Evolutionary conservation across 2,888 invertebrate species (phyloP).

Genomic region (Didymodactylos carnosus): DNA sequence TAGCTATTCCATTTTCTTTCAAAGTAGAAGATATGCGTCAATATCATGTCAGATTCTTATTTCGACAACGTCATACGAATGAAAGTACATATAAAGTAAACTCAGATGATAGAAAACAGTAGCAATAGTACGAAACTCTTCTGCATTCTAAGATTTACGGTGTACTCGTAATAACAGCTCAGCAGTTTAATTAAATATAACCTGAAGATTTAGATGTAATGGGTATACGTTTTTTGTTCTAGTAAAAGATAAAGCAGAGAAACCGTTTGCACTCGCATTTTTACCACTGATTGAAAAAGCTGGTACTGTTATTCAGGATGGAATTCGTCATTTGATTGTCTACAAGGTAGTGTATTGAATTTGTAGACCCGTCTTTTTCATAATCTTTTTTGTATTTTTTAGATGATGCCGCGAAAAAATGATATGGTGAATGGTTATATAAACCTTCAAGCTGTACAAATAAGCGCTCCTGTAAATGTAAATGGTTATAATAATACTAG

Average conservation of each 20-base stretch:
- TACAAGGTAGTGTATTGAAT: slow-evolving; percentile 45
- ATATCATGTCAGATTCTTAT: slow-evolving; percentile 2
- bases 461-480: neutral
- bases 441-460: neutral
- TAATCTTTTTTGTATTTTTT: neutral
- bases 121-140: too few species aligned
- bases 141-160: too few species aligned
- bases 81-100: slow-evolving; percentile 2
- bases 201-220: too few species aligned
- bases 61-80: slow-evolving; percentile 1
- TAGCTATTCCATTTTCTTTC: slow-evolving; percentile 5
- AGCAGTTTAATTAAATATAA: too few species aligned
- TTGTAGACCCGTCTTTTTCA: neutral
- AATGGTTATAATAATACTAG: neutral
- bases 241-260: slow-evolving; percentile 38
- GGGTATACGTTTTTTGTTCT: neutral
- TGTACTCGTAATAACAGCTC: too few species aligned
- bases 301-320: slow-evolving; percentile 68
- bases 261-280: slow-evolving; percentile 73
- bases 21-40: slow-evolving; percentile 8
- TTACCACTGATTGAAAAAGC: slow-evolving; percentile 70
- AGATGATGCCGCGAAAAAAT: neutral
- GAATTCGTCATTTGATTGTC: slow-evolving; percentile 65
- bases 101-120: too few species aligned
- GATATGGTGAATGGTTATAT: neutral